Conservation (phyloP, 2,113 vertebrate species). For the Naja naja region DNA sequence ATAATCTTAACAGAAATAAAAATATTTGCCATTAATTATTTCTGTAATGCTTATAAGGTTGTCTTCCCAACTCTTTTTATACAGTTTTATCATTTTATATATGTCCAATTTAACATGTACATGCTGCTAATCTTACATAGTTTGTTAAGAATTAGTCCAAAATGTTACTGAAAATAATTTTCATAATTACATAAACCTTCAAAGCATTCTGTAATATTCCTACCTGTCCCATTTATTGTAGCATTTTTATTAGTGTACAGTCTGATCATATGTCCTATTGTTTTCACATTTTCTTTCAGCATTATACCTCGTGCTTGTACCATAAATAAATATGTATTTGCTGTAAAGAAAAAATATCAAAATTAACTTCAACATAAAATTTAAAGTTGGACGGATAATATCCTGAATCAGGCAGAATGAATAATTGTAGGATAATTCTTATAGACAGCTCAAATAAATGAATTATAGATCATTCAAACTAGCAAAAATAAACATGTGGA, state of each 20-base stretch:
- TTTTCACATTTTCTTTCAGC: constrained; percentile 93
- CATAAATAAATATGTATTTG: constrained; percentile 97
- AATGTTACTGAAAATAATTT: background rate
- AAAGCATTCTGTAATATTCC: constrained; percentile 39
- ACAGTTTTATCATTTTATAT: background rate
- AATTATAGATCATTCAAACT: background rate
- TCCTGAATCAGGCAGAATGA: background rate
- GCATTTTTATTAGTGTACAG: constrained; percentile 93
- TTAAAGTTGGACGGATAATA: constrained; percentile 10
- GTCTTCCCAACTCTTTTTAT: background rate
- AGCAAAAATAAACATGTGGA: background rate
- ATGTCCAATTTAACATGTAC: background rate
- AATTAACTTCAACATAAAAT: constrained; percentile 34
- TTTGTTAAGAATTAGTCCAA: background rate
- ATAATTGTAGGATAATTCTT: background rate
- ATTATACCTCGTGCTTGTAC: constrained; percentile 97
- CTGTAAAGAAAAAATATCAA: constrained; percentile 67
- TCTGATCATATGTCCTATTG: constrained; percentile 93
- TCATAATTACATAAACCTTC: background rate
- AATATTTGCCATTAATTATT: background rate
- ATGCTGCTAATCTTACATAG: background rate
- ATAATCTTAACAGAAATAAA: constrained; percentile 80
- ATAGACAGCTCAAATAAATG: background rate
- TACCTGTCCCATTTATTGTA: constrained; percentile 93
- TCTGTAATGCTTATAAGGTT: background rate